Conservation (phyloP, 2,888 invertebrate genomes). For the Mycalesis mineus region DNA sequence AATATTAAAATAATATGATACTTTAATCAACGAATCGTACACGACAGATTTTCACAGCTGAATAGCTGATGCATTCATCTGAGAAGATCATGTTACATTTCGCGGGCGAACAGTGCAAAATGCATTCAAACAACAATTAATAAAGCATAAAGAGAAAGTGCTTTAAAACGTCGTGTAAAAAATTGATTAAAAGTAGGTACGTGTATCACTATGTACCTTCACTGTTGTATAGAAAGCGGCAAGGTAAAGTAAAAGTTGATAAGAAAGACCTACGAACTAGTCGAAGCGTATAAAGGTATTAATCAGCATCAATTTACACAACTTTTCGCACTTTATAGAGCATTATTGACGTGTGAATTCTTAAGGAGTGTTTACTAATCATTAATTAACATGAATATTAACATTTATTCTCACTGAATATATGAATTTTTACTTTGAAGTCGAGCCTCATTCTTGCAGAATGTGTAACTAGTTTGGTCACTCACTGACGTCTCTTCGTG, state of each 20-base stretch:
- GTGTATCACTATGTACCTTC: background rate
- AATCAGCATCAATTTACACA: background rate
- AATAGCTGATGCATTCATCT: background rate
- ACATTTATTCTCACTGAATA: too few species aligned
- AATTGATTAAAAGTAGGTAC: background rate
- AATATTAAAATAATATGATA: too few species aligned
- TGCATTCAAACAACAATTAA: background rate
- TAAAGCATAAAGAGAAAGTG: background rate
- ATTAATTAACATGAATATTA: background rate
- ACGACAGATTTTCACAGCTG: background rate
- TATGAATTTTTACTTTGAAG: too few species aligned
- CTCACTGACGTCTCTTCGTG: too few species aligned
- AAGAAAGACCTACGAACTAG: background rate
- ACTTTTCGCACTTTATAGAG: background rate
- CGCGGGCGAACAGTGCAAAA: background rate
- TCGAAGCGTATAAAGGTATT: background rate
- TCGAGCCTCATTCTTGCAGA: too few species aligned
- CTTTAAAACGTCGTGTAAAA: background rate
- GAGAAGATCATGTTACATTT: background rate
- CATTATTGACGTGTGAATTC: background rate
- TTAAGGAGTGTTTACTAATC: background rate
- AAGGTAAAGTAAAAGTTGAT: slow-evolving; percentile 4
- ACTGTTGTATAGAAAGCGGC: slow-evolving; percentile 2
- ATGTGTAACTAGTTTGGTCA: too few species aligned
- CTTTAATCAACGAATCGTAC: background rate